Conservation (phyloP, 1,140 invertebrate genomes). For the Spodoptera frugiperda region DNA sequence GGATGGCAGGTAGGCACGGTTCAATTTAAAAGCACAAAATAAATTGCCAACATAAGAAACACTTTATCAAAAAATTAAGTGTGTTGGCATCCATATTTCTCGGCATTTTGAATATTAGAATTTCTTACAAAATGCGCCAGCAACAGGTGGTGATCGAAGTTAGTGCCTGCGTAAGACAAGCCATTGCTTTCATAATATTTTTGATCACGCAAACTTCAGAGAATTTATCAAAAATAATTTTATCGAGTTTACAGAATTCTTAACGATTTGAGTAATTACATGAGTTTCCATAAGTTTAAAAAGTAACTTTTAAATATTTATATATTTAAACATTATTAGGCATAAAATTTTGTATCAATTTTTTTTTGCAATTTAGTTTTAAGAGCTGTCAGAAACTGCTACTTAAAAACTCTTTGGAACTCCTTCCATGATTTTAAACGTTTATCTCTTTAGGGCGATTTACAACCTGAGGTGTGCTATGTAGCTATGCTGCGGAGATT, state of each 20-base stretch:
- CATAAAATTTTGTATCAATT: neutral
- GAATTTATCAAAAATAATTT: constrained; percentile 18
- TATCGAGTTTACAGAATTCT: neutral
- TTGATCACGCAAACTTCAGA: neutral
- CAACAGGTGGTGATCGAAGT: constrained; percentile 37
- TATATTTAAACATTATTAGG: neutral
- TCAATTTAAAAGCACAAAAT: too few species aligned
- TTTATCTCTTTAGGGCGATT: too few species aligned
- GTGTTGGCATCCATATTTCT: neutral
- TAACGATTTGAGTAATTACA: neutral
- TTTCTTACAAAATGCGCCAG: neutral
- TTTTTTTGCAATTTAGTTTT: neutral
- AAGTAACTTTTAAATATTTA: neutral
- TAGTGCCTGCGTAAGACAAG: constrained; percentile 1
- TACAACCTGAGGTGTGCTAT: too few species aligned
- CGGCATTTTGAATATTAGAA: neutral
- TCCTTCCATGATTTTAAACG: too few species aligned
- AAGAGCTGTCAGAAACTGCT: too few species aligned
- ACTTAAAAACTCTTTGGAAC: too few species aligned
- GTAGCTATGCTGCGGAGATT: too few species aligned
- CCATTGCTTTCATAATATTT: constrained; percentile 23
- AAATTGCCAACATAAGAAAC: too few species aligned
- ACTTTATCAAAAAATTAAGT: neutral
- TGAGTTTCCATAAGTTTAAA: neutral
- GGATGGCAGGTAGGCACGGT: too few species aligned